phyloP scores from a whole-genome alignment of 1,140 invertebrate genomes.

The Zaprionus tsacasi region DNA sequence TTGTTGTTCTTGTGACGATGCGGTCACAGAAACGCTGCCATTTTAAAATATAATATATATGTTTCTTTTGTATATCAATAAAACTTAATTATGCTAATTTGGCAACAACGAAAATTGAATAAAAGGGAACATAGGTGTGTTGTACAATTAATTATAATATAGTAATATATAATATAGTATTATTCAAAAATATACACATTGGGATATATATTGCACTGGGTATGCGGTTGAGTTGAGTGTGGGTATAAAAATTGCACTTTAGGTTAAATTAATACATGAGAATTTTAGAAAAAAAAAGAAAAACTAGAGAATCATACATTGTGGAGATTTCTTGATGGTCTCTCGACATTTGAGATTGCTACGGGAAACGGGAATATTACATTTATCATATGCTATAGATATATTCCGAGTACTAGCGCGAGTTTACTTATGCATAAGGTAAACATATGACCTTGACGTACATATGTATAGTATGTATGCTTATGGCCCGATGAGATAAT shows the following conservation, averaged over 20 bases:
- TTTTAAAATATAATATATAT: conserved; percentile 15
- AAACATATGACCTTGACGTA: conserved; percentile 37
- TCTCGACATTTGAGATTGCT: conserved; percentile 36
- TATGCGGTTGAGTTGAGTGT: background rate
- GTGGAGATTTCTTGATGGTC: conserved; percentile 12
- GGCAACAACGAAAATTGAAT: conserved; percentile 68
- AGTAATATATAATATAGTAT: conserved; percentile 19
- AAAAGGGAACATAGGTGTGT: conserved; percentile 17
- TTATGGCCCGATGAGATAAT: conserved; percentile 75
- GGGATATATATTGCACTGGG: conserved; percentile 71
- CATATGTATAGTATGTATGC: conserved; percentile 8
- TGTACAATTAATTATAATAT: conserved; percentile 13
- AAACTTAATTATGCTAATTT: conserved; percentile 79
- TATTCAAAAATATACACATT: conserved; percentile 42
- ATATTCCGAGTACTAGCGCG: conserved; percentile 53
- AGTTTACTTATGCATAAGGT: conserved; percentile 34
- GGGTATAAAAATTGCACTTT: conserved; percentile 68
- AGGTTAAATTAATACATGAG: conserved; percentile 53
- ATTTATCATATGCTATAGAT: conserved; percentile 1
- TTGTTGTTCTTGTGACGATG: conserved; percentile 25
- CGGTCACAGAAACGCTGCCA: conserved; percentile 2
- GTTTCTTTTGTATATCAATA: conserved; percentile 34
- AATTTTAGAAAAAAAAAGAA: conserved; percentile 8
- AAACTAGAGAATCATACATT: conserved; percentile 60
- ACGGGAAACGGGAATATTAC: conserved; percentile 25